A percentile compares a stretch with the other conserved stretches of the same genome.
Evolutionary conservation across 2,888 invertebrate species (phyloP).

Genomic region (Punctoribates punctum): DNA sequence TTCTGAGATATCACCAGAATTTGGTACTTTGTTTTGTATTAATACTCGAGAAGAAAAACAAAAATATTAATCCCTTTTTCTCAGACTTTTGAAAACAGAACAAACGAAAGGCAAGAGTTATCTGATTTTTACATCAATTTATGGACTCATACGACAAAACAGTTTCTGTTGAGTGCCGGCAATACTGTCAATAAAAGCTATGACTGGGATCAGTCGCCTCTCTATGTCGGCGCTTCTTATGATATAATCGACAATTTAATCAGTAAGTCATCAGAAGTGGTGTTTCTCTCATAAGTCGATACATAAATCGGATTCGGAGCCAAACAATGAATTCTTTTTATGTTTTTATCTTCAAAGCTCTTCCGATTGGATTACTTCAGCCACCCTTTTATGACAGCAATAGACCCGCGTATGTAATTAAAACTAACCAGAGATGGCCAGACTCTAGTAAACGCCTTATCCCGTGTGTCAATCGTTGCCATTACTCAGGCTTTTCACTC

Average conservation of each 20-base stretch:
- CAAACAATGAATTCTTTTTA: not conserved
- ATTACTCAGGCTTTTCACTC: no score
- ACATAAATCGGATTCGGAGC: not conserved
- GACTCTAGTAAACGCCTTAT: not conserved
- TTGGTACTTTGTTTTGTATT: slow-evolving; percentile 1
- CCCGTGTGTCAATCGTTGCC: no score
- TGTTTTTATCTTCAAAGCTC: slow-evolving; percentile 16
- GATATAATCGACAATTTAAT: slow-evolving; percentile 40
- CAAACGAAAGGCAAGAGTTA: not conserved
- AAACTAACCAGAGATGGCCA: not conserved
- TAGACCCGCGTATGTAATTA: slow-evolving; percentile 33
- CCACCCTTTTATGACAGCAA: slow-evolving; percentile 41
- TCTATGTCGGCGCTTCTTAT: slow-evolving; percentile 40
- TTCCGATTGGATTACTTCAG: slow-evolving; percentile 42
- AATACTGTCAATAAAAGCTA: slow-evolving; percentile 5
- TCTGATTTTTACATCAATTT: slow-evolving; percentile 1
- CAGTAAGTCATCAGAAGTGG: slow-evolving; percentile 19
- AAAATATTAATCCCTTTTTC: not conserved
- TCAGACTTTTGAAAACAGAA: not conserved
- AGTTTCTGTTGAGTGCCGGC: slow-evolving; percentile 24
- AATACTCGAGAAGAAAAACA: not conserved
- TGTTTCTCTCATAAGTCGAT: not conserved
- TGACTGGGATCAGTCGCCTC: slow-evolving; percentile 40
- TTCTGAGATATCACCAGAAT: slow-evolving; percentile 26
- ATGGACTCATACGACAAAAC: not conserved